Base-by-base conservation (phyloP, 2,113 vertebrate species). In the Rhinolophus ferrumequinum region DNA sequence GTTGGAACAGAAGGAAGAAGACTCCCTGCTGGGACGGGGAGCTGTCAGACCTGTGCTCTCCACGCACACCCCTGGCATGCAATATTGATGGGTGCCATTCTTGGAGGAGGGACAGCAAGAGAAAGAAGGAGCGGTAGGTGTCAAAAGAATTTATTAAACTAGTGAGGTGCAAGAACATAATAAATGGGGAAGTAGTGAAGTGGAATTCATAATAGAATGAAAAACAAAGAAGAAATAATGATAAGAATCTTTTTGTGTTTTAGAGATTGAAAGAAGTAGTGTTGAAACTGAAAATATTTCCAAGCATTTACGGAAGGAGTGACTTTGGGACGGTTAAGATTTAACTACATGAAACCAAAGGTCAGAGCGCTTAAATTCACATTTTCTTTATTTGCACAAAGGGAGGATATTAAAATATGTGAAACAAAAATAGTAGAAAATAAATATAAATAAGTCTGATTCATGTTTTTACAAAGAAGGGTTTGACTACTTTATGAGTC, bases 131-230 rank as follows among this genome's bases (percentile, higher is more conserved):
- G 80, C 8, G 58, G 24, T 81, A 77, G 58, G 94, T 89, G 96
- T 75, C 96, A 97, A 97, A 96, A 70, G 81, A 86, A 91, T 77
- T 95, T 13, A 15, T 88, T 97, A 97, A 97, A 70, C 33, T 92
- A 97, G 92, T 80, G 93, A 97, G 75, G 85, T 92, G 90, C 75
- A 76, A 92, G 67, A 84, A 93, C 76, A 60, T 90, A 90, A 97
- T 87, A 79, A 96, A 96, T 83, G 96, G 80, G 85, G 33, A 94
- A 96, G 60, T 72, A 66, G 87, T 73, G 86, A 84, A 69, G 72
- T 76, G 52, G 64, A 83, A 96, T 94, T 87, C 38, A 28, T 81
- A 88, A 93, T 13, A 44, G 83, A 28, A 19, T 69, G 47, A 72
- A 93, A 96, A 95, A 87, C 88, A 94, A 95, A 95, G 91, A 64